Evolutionary conservation across 2,113 vertebrate species (phyloP).

Genomic region (crab-eating macaque (Macaca fascicularis)): DNA sequence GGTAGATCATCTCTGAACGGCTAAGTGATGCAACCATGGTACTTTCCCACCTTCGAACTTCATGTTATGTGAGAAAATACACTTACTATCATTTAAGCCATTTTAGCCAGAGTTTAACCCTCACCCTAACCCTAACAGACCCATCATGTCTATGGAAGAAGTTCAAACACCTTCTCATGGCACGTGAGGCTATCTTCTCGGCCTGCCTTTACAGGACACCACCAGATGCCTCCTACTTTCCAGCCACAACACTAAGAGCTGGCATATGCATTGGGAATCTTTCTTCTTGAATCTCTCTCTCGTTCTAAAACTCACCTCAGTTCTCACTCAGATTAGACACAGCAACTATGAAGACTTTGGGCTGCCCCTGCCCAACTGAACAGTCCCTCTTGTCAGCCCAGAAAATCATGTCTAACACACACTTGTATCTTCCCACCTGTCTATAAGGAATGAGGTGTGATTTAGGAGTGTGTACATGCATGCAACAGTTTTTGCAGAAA

Average conservation of each 20-base stretch:
- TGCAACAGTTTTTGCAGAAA: not conserved
- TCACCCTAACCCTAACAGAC: not conserved
- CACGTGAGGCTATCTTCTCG: not conserved
- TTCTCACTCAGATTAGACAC: not conserved
- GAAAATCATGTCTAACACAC: not conserved
- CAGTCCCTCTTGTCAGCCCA: not conserved
- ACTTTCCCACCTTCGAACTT: not conserved
- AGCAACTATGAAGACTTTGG: not conserved
- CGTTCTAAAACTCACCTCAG: not conserved
- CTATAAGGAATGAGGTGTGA: not conserved
- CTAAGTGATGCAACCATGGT: not conserved
- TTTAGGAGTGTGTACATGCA: not conserved
- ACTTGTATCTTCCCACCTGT: not conserved
- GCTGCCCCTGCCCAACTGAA: not conserved
- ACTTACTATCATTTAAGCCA: conserved; percentile 1
- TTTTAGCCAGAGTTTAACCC: not conserved
- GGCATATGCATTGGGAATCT: not conserved
- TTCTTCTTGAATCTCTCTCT: not conserved
- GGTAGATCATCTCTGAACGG: not conserved
- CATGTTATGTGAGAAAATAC: not conserved
- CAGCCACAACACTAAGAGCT: not conserved
- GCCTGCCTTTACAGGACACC: not conserved
- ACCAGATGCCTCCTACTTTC: not conserved
- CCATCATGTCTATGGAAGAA: not conserved
- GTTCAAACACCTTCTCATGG: not conserved